Percentiles rank a stretch among this genome's conserved stretches.
These are phyloP conservation scores for Amblyjoppa fuscipennis DNA, from an alignment of 2,888 invertebrate genomes.

Conservation along the genomic window DNA sequence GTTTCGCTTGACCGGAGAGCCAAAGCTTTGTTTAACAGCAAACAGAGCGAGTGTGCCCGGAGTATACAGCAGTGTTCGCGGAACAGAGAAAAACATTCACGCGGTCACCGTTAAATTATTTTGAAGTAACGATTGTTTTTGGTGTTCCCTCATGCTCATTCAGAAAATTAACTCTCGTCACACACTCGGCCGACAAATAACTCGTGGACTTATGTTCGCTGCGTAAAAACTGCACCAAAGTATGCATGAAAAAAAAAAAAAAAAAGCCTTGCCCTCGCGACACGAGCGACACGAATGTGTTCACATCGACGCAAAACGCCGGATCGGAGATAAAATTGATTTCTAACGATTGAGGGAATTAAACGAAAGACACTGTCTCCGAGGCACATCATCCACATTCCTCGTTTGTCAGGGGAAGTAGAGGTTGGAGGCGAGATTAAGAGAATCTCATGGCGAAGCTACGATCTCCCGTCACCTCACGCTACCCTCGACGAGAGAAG, in stretches of 20 bases:
- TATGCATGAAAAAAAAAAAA: not conserved
- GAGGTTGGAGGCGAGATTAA: constrained; percentile 73
- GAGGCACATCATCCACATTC: constrained; percentile 73
- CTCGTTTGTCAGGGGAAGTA: constrained; percentile 73
- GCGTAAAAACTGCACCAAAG: not conserved
- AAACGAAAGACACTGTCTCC: constrained; percentile 37
- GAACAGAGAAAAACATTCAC: constrained; percentile 20
- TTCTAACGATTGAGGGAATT: constrained; percentile 67
- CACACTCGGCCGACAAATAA: not conserved
- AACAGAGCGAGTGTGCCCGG: constrained; percentile 67
- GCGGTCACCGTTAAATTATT: constrained; percentile 32
- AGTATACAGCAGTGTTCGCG: constrained; percentile 44
- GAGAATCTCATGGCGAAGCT: constrained; percentile 63
- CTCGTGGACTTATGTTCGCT: not conserved
- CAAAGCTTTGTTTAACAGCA: constrained; percentile 75
- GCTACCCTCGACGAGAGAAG: constrained; percentile 14
- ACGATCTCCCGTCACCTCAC: not conserved
- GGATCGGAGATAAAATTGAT: constrained; percentile 63
- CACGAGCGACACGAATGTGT: not conserved
- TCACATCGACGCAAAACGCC: not conserved
- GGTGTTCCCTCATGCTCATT: not conserved
- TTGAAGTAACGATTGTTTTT: constrained; percentile 8
- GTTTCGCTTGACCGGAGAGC: constrained; percentile 65
- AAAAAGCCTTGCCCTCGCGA: not conserved
- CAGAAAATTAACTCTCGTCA: constrained; percentile 14